Percentiles rank a stretch among this genome's conserved stretches.
Evolutionary conservation across 1,140 invertebrate species (phyloP).

Genomic region (Meloidogyne exigua): DNA sequence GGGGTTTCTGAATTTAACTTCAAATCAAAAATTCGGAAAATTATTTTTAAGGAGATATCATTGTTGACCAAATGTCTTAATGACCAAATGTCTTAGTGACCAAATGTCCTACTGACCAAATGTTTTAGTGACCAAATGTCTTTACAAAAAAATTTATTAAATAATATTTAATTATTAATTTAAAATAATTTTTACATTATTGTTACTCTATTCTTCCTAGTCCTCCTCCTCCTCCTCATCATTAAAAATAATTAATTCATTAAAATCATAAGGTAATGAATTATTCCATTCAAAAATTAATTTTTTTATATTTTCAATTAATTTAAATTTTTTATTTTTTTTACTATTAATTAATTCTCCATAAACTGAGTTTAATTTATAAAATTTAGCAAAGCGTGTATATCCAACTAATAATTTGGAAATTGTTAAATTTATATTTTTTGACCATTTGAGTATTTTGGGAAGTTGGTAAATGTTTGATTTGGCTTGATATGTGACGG

Average conservation of each 20-base stretch:
- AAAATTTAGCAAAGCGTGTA: neutral
- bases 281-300: neutral
- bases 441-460: neutral
- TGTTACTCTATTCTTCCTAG: neutral
- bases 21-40: no score
- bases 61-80: no score
- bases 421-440: neutral
- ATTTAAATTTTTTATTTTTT: neutral
- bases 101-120: no score
- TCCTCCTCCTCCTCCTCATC: neutral
- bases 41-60: no score
- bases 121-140: no score
- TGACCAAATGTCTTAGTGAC: no score
- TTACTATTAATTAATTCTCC: neutral
- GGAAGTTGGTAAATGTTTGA: neutral
- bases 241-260: no score
- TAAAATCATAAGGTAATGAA: neutral
- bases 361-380: neutral
- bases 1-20: no score
- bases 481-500: neutral
- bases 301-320: neutral
- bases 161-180: no score
- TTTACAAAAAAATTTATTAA: no score
- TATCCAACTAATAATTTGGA: neutral
- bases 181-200: no score